Conservation (phyloP, 1,140 invertebrate species). For the Sesamia nonagrioides region DNA sequence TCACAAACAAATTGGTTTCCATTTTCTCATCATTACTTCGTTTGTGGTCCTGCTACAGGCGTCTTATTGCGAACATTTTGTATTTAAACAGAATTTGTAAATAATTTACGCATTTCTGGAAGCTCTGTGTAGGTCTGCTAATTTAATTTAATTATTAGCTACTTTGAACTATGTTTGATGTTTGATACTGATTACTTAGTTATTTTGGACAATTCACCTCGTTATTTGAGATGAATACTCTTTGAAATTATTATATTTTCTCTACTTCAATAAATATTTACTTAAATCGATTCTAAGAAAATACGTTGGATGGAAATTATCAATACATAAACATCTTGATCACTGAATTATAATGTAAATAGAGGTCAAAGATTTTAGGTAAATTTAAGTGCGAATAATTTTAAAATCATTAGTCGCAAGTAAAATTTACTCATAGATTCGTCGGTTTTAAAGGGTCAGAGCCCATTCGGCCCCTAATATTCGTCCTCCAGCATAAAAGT, state of each 20-base stretch:
- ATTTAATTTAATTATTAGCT: constrained; percentile 25
- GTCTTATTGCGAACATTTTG: constrained; percentile 5
- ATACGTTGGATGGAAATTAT: too few relatives aligned
- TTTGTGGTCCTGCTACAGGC: constrained; percentile 18
- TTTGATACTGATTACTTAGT: constrained; percentile 2
- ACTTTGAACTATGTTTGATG: constrained; percentile 18
- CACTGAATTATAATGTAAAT: too few relatives aligned
- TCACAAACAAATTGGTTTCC: neutral
- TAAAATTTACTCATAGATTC: too few relatives aligned
- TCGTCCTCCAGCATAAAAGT: too few relatives aligned
- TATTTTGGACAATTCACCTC: neutral
- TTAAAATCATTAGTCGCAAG: too few relatives aligned
- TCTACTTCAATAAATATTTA: neutral
- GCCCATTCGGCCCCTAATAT: too few relatives aligned
- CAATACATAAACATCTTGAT: too few relatives aligned
- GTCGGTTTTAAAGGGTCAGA: too few relatives aligned
- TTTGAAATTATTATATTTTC: neutral
- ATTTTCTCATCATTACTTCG: constrained; percentile 5
- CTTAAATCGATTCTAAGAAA: too few relatives aligned
- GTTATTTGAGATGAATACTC: neutral
- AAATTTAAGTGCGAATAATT: too few relatives aligned
- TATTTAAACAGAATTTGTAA: constrained; percentile 8
- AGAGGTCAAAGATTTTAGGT: too few relatives aligned
- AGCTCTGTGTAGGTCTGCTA: neutral
- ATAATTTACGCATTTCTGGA: constrained; percentile 21